Percentiles rank a stretch among this genome's conserved stretches.
These are phyloP conservation scores for Forficula auricularia DNA, from an alignment of 1,140 invertebrate genomes.

Conservation along the genomic window DNA sequence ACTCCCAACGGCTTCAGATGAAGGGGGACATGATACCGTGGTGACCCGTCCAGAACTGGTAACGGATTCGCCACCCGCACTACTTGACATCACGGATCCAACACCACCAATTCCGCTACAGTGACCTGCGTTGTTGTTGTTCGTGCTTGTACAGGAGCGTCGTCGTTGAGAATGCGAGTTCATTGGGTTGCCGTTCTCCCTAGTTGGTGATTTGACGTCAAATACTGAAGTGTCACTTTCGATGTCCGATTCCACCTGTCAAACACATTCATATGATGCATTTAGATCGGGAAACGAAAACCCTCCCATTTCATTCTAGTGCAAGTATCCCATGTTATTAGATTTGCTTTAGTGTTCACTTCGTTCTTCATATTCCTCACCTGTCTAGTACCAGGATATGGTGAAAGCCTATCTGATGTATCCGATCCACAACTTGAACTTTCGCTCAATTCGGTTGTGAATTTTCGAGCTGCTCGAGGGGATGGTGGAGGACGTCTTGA, in stretches of 20 bases:
- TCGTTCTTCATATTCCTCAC: too few species aligned
- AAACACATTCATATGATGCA: too few species aligned
- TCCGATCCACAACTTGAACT: constrained; percentile 69
- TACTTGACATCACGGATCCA: background rate
- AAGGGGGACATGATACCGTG: constrained; percentile 5
- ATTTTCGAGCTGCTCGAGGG: constrained; percentile 47
- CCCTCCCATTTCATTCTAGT: too few species aligned
- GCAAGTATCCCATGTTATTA: too few species aligned
- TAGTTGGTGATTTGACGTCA: constrained; percentile 32
- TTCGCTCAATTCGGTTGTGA: constrained; percentile 51
- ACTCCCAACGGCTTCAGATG: constrained; percentile 3
- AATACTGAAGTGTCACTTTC: constrained; percentile 40
- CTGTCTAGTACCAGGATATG: constrained; percentile 39
- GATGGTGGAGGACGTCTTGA: constrained; percentile 49
- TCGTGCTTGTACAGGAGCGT: constrained; percentile 36
- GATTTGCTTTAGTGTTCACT: too few species aligned
- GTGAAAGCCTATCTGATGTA: constrained; percentile 53
- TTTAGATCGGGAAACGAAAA: too few species aligned
- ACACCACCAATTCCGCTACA: constrained; percentile 13
- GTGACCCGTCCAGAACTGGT: background rate
- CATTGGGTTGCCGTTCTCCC: constrained; percentile 26
- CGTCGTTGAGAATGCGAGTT: constrained; percentile 16
- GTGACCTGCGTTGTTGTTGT: constrained; percentile 34
- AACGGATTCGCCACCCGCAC: background rate
- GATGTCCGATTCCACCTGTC: constrained; percentile 40